Conservation (phyloP, 2,797 vertebrate genomes). For the Acrossocheilus wenchowensis region DNA sequence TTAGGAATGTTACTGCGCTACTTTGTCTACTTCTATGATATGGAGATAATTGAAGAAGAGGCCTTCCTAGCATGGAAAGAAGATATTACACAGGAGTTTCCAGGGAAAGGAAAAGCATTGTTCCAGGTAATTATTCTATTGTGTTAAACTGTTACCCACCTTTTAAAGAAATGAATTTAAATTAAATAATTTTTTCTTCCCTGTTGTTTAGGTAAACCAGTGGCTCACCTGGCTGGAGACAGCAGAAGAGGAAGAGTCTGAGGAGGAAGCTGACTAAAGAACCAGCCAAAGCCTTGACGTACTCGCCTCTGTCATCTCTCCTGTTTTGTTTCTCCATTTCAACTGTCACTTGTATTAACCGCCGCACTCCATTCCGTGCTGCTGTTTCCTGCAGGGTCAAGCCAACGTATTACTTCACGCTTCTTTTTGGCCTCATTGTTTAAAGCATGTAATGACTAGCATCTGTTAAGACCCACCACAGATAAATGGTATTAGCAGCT, state of each 20-base stretch:
- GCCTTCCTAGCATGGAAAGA: conserved; percentile 99
- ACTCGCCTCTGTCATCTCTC: conserved; percentile 70
- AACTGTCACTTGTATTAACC: background rate
- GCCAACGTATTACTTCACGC: conserved; percentile 17
- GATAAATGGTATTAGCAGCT: conserved; percentile 50
- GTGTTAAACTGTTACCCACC: too few species aligned
- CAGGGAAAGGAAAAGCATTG: conserved; percentile 98
- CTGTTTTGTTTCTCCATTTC: background rate
- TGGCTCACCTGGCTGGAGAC: conserved; percentile 99
- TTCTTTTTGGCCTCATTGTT: conserved; percentile 33
- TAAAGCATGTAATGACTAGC: conserved; percentile 42
- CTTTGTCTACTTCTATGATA: conserved; percentile 98
- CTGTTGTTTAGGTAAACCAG: conserved; percentile 88
- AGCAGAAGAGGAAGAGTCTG: conserved; percentile 98
- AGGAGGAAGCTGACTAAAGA: conserved; percentile 95
- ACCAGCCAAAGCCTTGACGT: conserved; percentile 86
- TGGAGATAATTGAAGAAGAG: conserved; percentile 99
- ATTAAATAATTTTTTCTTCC: too few species aligned
- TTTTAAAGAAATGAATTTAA: background rate
- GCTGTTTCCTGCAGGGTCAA: conserved; percentile 9
- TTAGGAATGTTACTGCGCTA: conserved; percentile 98
- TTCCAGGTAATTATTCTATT: conserved; percentile 86
- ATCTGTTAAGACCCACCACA: conserved; percentile 16
- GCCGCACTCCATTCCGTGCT: background rate
- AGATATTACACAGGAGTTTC: conserved; percentile 98